Evolutionary conservation across 2,113 vertebrate species (phyloP).

Genomic region (Ellobius talpinus): DNA sequence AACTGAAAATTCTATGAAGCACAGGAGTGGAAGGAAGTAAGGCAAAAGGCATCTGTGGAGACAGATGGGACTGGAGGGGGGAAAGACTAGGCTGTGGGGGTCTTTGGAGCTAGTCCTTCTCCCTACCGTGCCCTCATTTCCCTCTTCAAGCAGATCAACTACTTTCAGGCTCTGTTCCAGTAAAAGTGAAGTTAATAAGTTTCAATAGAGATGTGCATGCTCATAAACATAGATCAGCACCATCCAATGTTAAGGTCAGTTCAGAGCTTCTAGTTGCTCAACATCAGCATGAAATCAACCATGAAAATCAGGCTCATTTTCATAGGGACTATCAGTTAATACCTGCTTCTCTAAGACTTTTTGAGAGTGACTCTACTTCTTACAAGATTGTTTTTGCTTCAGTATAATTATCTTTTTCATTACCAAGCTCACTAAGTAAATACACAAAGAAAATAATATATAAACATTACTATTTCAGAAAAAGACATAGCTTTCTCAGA

Average conservation of each 20-base stretch:
- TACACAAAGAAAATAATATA: conserved; percentile 33
- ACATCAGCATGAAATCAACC: background rate
- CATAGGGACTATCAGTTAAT: background rate
- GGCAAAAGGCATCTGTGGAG: conserved; percentile 77
- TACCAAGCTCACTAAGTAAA: background rate
- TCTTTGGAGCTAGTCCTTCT: conserved; percentile 74
- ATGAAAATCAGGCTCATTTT: background rate
- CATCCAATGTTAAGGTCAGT: background rate
- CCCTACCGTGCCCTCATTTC: conserved; percentile 76
- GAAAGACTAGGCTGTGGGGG: conserved; percentile 63
- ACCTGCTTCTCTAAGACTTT: conserved; percentile 24
- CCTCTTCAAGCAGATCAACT: conserved; percentile 67
- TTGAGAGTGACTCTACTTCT: conserved; percentile 35
- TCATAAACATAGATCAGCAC: conserved; percentile 27
- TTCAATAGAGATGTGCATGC: conserved; percentile 34
- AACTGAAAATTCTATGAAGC: conserved; percentile 70
- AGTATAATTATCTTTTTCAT: background rate
- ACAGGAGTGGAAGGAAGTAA: conserved; percentile 70
- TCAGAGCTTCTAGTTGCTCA: background rate
- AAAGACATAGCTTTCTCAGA: conserved; percentile 38
- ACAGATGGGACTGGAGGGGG: conserved; percentile 76
- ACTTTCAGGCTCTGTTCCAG: conserved; percentile 71
- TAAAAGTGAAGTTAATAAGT: conserved; percentile 64
- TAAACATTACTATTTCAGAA: conserved; percentile 40
- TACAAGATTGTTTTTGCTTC: background rate